Base-by-base conservation (phyloP, 2,113 vertebrate genomes). In the Coptodon bakossiorum region DNA sequence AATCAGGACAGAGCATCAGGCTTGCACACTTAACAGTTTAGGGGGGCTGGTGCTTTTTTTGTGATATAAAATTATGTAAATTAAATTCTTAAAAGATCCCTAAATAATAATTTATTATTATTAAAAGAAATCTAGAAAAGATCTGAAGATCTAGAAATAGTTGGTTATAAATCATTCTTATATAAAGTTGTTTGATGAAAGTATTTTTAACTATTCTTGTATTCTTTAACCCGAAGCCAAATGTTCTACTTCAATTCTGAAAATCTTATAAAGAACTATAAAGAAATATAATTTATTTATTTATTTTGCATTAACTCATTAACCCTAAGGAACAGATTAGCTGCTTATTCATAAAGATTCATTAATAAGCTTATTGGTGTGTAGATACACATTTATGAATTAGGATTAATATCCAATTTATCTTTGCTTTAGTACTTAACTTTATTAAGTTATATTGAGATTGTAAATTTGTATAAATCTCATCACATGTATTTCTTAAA, bases 21-120 rank as follows among this genome's bases (percentile, higher is more conserved):
- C 16, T 31, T 38, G 38, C 38, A 52, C 4, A 76, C 24, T 3
- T 83, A 82, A 50, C 45, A 87, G 84, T 83, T 89, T 86, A 78
- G 54, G 53, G 56, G 12, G 71, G 17, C 16, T 4, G 57, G 54
- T 88, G 52, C 68, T 50, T 43, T 38, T 66, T 66, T 13, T 66
- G 61, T 22, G 61, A 3, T 19, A 38, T 38, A 66, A 38, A 66
- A 7, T 66, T n/a, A 22, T 66, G 19, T 66, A 38, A 66, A 38
- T 66, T 66, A 66, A 66, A 38, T n/a, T 66, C 61, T 22, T 38
- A 38, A 66, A 66, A 76, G 16, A 48, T 76, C 43, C 71, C 24
- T 50, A 29, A 50, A 12, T 50, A 50, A 31, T 19, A 7, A 48
- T 0, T 48, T 48, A 11, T 63, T 36, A 3, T 34, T 63, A 36